Evolutionary conservation across 1,140 invertebrate species (phyloP).

Genomic region (Campoletis sonorensis): DNA sequence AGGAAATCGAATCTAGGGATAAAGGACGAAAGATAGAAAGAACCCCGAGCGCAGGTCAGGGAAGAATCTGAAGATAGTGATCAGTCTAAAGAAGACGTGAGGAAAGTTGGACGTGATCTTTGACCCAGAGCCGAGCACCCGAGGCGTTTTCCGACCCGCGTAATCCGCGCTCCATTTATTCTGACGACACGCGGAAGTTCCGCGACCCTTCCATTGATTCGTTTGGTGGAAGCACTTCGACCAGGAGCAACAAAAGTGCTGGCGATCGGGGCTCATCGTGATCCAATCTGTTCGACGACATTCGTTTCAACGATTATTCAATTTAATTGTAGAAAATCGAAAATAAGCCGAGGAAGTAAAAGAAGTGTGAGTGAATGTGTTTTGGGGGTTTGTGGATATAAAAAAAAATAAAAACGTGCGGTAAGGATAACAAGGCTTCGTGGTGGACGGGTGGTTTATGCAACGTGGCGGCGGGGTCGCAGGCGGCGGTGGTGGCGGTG

Average conservation of each 20-base stretch:
- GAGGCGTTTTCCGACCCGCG: background rate
- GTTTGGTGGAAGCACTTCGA: background rate
- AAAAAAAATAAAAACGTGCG: slow-evolving; percentile 36
- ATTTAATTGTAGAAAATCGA: background rate
- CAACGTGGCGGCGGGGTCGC: slow-evolving; percentile 74
- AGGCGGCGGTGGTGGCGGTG: slow-evolving; percentile 67
- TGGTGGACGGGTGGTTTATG: slow-evolving; percentile 77
- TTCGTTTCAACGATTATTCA: background rate
- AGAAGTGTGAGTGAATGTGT: slow-evolving; percentile 34
- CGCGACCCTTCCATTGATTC: background rate
- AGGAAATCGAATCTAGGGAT: background rate
- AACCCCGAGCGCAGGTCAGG: slow-evolving; percentile 41
- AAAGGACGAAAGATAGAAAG: slow-evolving; percentile 1
- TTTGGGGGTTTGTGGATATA: slow-evolving; percentile 12
- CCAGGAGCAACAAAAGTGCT: background rate
- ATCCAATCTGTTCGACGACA: background rate
- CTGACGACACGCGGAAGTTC: background rate
- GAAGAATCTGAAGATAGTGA: slow-evolving; percentile 39
- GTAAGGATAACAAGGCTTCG: slow-evolving; percentile 52
- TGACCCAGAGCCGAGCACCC: background rate
- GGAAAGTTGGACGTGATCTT: slow-evolving; percentile 37
- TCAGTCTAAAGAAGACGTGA: slow-evolving; percentile 36
- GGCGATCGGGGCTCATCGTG: background rate
- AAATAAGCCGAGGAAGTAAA: background rate
- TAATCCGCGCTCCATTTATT: background rate